These are phyloP conservation scores for Siniperca undulata DNA, from an alignment of 2,797 vertebrate genomes.

Conservation along the genomic window DNA sequence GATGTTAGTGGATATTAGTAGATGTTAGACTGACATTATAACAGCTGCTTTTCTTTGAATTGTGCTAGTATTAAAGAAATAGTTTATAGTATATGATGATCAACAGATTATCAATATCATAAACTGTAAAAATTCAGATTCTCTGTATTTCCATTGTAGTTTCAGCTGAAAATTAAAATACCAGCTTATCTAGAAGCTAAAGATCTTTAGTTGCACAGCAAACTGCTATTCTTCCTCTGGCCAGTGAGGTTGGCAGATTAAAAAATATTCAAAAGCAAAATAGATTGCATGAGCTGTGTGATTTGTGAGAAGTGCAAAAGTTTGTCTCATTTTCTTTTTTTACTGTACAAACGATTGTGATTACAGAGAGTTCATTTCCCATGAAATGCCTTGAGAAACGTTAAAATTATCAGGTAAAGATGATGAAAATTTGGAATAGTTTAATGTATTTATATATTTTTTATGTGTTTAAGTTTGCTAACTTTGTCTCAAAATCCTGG, in stretches of 20 bases:
- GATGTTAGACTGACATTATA: neutral
- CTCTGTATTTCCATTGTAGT: neutral
- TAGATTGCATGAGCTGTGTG: slow-evolving; percentile 8
- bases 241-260: slow-evolving; percentile 16
- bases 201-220: slow-evolving; percentile 6
- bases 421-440: neutral
- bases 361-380: neutral
- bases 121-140: neutral
- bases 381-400: neutral
- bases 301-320: neutral
- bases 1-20: slow-evolving; percentile 8
- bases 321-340: neutral
- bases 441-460: neutral
- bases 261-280: slow-evolving; percentile 2
- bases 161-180: slow-evolving; percentile 20
- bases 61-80: neutral
- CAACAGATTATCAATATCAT: neutral
- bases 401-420: neutral
- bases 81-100: neutral
- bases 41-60: neutral
- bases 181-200: neutral
- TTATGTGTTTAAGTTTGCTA: neutral
- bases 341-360: neutral
- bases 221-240: slow-evolving; percentile 12
- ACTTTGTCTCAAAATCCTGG: neutral